Conservation (phyloP, 2,113 vertebrate species). For the Scartelaos histophorus region DNA sequence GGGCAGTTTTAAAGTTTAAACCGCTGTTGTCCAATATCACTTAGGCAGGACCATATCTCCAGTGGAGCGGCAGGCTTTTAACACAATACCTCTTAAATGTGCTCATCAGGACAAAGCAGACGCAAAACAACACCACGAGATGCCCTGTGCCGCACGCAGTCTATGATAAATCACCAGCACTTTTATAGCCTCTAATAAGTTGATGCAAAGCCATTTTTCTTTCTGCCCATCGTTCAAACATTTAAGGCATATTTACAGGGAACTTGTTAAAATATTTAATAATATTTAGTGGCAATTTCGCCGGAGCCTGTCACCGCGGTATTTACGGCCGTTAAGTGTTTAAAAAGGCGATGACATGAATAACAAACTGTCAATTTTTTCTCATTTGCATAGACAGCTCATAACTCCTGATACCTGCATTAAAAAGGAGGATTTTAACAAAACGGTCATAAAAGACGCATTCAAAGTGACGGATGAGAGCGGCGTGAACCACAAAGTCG, state of each 20-base stretch:
- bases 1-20: constrained; percentile 73
- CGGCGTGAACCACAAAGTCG: constrained; percentile 76
- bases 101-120: constrained; percentile 74
- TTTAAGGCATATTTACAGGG: constrained; percentile 87
- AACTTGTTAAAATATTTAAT: constrained; percentile 89
- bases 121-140: constrained; percentile 66
- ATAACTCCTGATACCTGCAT: constrained; percentile 83
- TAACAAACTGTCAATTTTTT: constrained; percentile 83
- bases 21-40: constrained; percentile 48
- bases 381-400: constrained; percentile 83
- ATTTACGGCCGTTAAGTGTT: constrained; percentile 84
- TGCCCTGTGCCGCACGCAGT: constrained; percentile 70
- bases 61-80: constrained; percentile 72
- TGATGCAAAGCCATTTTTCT: constrained; percentile 84
- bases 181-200: constrained; percentile 85
- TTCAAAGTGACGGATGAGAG: constrained; percentile 77
- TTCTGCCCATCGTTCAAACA: constrained; percentile 81
- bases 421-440: constrained; percentile 83
- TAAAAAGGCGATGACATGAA: constrained; percentile 84
- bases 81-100: constrained; percentile 72
- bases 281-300: constrained; percentile 87
- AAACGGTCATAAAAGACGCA: constrained; percentile 82
- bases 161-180: constrained; percentile 75
- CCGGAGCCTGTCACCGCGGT: constrained; percentile 72
- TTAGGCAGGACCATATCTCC: constrained; percentile 53